Conservation (phyloP, 2,113 vertebrate genomes). For the Pagrus major region DNA sequence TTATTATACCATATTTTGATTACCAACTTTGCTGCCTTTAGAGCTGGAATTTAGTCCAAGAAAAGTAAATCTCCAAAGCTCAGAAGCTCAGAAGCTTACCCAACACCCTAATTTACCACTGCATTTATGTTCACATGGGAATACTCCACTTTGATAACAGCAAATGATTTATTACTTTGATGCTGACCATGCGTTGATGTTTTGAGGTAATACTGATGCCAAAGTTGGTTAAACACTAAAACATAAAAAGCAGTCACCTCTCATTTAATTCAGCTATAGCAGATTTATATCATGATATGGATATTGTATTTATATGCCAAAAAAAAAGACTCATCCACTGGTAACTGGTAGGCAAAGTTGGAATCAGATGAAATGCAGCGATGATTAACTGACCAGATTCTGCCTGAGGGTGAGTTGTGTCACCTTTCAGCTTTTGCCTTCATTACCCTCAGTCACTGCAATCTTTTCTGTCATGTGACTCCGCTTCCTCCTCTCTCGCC, state of each 20-base stretch:
- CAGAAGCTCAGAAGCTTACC: slow-evolving; percentile 10
- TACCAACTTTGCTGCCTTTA: slow-evolving; percentile 5
- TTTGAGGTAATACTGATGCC: not conserved
- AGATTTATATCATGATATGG: not conserved
- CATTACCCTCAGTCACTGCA: not conserved
- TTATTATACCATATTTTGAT: slow-evolving; percentile 9
- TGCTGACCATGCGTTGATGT: not conserved
- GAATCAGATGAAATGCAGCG: not conserved
- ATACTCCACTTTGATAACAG: slow-evolving; percentile 1
- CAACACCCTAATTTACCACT: slow-evolving; percentile 22
- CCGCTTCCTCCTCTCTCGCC: slow-evolving; percentile 27
- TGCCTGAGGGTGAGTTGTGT: slow-evolving; percentile 31
- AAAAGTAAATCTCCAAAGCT: slow-evolving; percentile 14
- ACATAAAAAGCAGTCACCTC: not conserved
- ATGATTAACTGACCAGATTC: not conserved
- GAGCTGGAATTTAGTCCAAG: slow-evolving; percentile 1
- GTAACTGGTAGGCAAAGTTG: not conserved
- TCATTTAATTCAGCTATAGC: not conserved
- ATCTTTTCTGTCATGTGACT: slow-evolving; percentile 21
- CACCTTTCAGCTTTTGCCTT: slow-evolving; percentile 20
- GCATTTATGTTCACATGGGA: slow-evolving; percentile 11
- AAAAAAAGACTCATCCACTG: not conserved
- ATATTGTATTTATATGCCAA: not conserved
- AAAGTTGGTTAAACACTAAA: not conserved
- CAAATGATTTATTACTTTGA: not conserved